phyloP scores from a whole-genome alignment of 2,888 invertebrate species.

The Agonum fuliginosum region DNA sequence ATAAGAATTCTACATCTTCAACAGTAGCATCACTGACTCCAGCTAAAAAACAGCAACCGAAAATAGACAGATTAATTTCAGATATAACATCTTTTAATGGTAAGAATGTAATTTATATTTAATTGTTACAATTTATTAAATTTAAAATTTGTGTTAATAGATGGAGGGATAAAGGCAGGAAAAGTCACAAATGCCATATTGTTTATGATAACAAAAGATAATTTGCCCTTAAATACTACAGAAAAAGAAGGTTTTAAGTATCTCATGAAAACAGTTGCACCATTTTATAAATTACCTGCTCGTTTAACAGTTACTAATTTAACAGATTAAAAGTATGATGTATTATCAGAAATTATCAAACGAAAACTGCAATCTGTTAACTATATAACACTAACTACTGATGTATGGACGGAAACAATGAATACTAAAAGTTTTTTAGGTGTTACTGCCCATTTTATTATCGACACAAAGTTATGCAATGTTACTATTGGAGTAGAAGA shows the following conservation, averaged over 20 bases:
- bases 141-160: too few species aligned
- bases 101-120: too few species aligned
- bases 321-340: conserved; percentile 52
- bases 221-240: conserved; percentile 61
- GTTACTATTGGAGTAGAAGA: conserved; percentile 60
- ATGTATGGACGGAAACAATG: conserved; percentile 60
- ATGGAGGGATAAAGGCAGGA: conserved; percentile 28
- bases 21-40: too few species aligned
- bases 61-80: too few species aligned
- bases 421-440: conserved; percentile 61
- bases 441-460: conserved; percentile 55
- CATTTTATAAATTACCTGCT: conserved; percentile 46
- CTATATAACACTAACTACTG: conserved; percentile 59
- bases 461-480: conserved; percentile 46
- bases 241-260: conserved; percentile 60
- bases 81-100: too few species aligned
- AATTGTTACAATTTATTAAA: too few species aligned
- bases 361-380: conserved; percentile 50
- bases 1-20: too few species aligned
- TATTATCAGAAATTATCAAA: conserved; percentile 44
- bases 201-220: conserved; percentile 58
- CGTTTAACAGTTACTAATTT: conserved; percentile 23
- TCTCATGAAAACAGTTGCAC: conserved; percentile 16
- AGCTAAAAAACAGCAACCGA: too few species aligned
- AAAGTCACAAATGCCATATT: conserved; percentile 36